A percentile compares a stretch with the other conserved stretches of the same genome.
phyloP scores from a whole-genome alignment of 2,113 vertebrate genomes.

The Aix galericulata region DNA sequence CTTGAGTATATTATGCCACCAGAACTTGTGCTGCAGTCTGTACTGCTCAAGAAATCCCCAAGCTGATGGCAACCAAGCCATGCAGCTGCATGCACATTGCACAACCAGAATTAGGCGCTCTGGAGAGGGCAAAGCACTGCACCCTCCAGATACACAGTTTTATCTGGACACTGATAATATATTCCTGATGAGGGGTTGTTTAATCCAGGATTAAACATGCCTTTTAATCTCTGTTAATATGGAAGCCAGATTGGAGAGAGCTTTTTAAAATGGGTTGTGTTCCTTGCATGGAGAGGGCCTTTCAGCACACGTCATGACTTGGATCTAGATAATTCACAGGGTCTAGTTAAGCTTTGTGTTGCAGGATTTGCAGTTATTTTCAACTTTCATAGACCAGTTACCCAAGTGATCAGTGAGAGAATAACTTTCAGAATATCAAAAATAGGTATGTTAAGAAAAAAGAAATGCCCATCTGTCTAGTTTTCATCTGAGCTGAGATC shows the following conservation, averaged over 20 bases:
- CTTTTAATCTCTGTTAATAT: neutral
- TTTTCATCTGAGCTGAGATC: neutral
- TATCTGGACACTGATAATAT: neutral
- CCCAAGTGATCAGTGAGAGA: neutral
- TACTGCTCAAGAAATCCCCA: neutral
- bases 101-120: neutral
- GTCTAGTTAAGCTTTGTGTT: neutral
- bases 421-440: neutral
- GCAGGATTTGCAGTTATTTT: neutral
- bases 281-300: neutral
- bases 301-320: neutral
- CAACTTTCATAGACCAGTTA: neutral
- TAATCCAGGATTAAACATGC: neutral
- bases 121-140: neutral
- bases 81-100: rapidly evolving
- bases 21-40: neutral
- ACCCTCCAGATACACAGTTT: rapidly evolving
- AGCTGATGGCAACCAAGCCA: neutral
- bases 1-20: neutral
- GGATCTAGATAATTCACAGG: neutral
- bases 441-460: neutral
- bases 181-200: neutral
- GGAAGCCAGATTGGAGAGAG: neutral
- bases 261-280: neutral
- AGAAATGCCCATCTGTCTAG: neutral